Evolutionary conservation across 2,797 vertebrate genomes (phyloP).

Genomic region (Sebastes variabilis): DNA sequence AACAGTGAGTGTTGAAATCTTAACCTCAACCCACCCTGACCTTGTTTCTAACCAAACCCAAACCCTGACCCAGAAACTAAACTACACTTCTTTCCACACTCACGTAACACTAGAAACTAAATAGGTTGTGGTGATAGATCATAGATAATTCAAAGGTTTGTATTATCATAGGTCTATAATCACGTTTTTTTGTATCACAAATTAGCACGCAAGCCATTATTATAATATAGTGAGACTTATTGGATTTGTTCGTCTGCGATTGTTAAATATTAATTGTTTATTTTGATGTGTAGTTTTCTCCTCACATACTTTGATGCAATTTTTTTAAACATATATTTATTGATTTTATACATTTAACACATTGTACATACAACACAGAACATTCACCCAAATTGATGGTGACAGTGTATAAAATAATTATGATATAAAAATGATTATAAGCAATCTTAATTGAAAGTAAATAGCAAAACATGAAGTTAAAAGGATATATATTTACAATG

Average conservation of each 20-base stretch:
- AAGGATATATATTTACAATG: no score
- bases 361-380: no score
- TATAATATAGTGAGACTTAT: not conserved
- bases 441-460: no score
- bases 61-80: not conserved
- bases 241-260: not conserved
- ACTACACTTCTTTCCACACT: not conserved
- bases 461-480: no score
- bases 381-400: no score
- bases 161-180: not conserved
- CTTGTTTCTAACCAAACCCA: not conserved
- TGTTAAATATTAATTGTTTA: not conserved
- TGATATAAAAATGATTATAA: no score
- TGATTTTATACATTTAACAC: no score
- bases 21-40: not conserved
- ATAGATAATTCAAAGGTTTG: not conserved
- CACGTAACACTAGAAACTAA: not conserved
- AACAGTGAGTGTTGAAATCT: not conserved
- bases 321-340: no score
- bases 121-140: not conserved
- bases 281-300: not conserved
- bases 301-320: not conserved
- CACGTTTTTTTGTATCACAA: not conserved
- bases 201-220: not conserved
- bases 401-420: no score